phyloP scores from a whole-genome alignment of 2,888 invertebrate genomes.

The Beris chalybata region DNA sequence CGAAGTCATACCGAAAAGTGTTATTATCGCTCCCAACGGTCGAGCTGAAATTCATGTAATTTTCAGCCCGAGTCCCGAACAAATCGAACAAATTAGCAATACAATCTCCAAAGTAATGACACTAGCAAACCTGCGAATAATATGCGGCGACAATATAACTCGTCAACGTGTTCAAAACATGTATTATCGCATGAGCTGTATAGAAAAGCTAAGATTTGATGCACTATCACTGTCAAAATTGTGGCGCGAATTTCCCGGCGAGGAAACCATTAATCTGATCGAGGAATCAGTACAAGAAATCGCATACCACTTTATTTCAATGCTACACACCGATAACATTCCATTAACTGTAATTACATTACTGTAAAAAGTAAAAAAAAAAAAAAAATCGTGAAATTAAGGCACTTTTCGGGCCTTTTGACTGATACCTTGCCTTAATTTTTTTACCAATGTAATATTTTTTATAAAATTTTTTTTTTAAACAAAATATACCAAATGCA shows the following conservation, averaged over 20 bases:
- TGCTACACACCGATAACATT: constrained; percentile 50
- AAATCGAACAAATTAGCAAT: constrained; percentile 53
- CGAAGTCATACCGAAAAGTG: constrained; percentile 55
- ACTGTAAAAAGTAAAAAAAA: too few relatives aligned
- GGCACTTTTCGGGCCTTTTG: too few relatives aligned
- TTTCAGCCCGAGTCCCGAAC: constrained; percentile 58
- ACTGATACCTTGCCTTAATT: too few relatives aligned
- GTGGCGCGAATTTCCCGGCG: constrained; percentile 48
- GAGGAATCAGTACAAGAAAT: constrained; percentile 48
- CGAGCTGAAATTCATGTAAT: constrained; percentile 52
- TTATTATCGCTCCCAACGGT: constrained; percentile 56
- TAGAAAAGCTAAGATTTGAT: constrained; percentile 46
- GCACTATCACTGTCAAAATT: constrained; percentile 46
- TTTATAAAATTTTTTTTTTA: too few relatives aligned
- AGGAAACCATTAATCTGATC: constrained; percentile 46
- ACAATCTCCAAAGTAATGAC: constrained; percentile 53
- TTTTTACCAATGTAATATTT: too few relatives aligned
- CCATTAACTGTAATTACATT: constrained; percentile 52
- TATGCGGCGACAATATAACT: constrained; percentile 60
- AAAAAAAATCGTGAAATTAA: too few relatives aligned
- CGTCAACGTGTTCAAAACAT: constrained; percentile 53
- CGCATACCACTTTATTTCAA: constrained; percentile 47
- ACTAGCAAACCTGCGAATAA: constrained; percentile 58
- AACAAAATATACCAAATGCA: too few relatives aligned
- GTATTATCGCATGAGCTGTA: constrained; percentile 45